These are phyloP conservation scores for Steromphala cineraria DNA, from an alignment of 2,888 invertebrate species.

Conservation along the genomic window DNA sequence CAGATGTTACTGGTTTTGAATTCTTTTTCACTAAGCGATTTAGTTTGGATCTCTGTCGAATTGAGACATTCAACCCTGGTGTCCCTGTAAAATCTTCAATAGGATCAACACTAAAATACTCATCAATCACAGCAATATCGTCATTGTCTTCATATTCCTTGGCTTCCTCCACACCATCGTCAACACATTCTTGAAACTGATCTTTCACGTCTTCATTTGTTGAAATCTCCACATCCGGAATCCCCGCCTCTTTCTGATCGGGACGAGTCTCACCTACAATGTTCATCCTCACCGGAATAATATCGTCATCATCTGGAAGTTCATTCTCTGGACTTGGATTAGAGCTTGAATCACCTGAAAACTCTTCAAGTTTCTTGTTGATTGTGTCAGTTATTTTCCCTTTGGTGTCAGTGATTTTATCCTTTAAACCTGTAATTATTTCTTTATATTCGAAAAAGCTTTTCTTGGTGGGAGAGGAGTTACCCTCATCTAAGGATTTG, in stretches of 20 bases:
- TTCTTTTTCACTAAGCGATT: conserved; percentile 4
- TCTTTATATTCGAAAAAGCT: conserved; percentile 43
- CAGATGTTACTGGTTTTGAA: conserved; percentile 9
- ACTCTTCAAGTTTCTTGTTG: conserved; percentile 58
- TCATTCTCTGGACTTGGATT: conserved; percentile 44
- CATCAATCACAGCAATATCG: conserved; percentile 38
- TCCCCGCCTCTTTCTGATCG: background rate
- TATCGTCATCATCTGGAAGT: conserved; percentile 21
- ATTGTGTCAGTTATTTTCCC: conserved; percentile 52
- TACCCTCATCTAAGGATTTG: conserved; percentile 39
- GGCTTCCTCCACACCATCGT: conserved; percentile 18
- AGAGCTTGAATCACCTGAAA: conserved; percentile 50
- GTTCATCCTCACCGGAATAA: background rate
- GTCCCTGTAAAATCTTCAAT: conserved; percentile 46
- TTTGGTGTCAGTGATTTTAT: conserved; percentile 48
- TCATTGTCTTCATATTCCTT: conserved; percentile 28
- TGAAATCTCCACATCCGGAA: background rate
- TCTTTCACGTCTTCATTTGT: background rate
- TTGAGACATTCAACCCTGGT: conserved; percentile 24
- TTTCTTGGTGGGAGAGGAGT: conserved; percentile 36
- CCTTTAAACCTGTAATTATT: conserved; percentile 45
- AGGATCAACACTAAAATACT: conserved; percentile 36
- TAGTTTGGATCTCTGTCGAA: conserved; percentile 20
- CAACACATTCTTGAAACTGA: conserved; percentile 9
- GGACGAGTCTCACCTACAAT: background rate